These are phyloP conservation scores for Rousettus leschenaultii DNA, from an alignment of 2,113 vertebrate genomes.

Conservation along the genomic window DNA sequence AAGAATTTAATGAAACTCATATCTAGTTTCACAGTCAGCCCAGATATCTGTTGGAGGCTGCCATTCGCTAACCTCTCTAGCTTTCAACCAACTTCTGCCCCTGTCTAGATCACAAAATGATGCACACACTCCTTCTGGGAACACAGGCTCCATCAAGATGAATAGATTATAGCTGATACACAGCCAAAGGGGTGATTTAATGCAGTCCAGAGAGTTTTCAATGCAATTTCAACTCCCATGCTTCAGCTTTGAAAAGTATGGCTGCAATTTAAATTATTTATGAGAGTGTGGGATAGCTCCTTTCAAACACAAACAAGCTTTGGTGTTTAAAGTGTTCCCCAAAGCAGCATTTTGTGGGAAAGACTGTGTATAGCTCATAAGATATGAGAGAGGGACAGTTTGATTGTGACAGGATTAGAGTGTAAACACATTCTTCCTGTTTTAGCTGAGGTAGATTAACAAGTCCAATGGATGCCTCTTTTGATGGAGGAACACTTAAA, in stretches of 20 bases:
- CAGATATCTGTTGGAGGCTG: slow-evolving; percentile 26
- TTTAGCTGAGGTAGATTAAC: background rate
- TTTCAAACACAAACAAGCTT: slow-evolving; percentile 36
- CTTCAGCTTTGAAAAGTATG: background rate
- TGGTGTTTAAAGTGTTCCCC: background rate
- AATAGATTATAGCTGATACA: slow-evolving; percentile 69
- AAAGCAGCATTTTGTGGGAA: slow-evolving; percentile 15
- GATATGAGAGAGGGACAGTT: background rate
- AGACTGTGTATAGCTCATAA: background rate
- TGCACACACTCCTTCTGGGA: slow-evolving; percentile 64
- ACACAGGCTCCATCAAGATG: slow-evolving; percentile 71
- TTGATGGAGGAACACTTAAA: background rate
- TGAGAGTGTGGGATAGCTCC: background rate
- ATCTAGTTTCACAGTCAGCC: slow-evolving; percentile 26
- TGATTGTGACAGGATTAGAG: background rate
- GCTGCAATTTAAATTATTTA: slow-evolving; percentile 30
- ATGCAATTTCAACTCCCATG: background rate
- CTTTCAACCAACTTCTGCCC: slow-evolving; percentile 70
- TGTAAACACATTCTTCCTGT: background rate
- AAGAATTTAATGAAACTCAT: slow-evolving; percentile 57
- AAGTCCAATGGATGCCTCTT: background rate
- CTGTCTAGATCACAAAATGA: slow-evolving; percentile 69
- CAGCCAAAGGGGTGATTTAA: slow-evolving; percentile 74
- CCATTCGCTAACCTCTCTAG: slow-evolving; percentile 48
- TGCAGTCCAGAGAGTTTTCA: slow-evolving; percentile 25